phyloP scores from a whole-genome alignment of 2,113 vertebrate species.

The Gallinago media region DNA sequence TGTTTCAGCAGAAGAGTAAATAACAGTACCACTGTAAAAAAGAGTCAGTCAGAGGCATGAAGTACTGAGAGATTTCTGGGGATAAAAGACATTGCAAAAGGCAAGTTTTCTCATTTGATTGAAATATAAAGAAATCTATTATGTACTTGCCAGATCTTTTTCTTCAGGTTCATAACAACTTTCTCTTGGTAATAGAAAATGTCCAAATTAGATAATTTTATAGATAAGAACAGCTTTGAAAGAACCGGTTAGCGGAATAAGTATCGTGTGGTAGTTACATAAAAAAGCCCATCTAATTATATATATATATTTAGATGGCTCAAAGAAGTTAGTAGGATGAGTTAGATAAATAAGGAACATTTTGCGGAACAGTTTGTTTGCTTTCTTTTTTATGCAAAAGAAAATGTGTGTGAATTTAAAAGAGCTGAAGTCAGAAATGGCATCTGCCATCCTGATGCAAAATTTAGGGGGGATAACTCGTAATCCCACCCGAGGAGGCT shows the following conservation, averaged over 20 bases:
- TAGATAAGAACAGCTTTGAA: conserved; percentile 28
- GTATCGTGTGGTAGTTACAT: conserved; percentile 40
- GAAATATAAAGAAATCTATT: not conserved
- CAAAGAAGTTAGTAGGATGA: conserved; percentile 31
- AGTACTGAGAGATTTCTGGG: not conserved
- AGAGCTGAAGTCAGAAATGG: not conserved
- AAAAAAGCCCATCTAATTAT: conserved; percentile 59
- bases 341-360: conserved; percentile 45
- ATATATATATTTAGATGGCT: conserved; percentile 39
- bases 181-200: not conserved
- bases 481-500: not conserved
- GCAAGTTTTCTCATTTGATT: not conserved
- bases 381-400: not conserved
- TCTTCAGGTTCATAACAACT: not conserved
- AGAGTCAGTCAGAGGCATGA: not conserved
- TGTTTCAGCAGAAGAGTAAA: conserved; percentile 31
- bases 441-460: not conserved
- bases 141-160: not conserved
- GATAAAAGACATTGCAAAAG: not conserved
- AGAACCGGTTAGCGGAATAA: not conserved
- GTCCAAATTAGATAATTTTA: conserved; percentile 22
- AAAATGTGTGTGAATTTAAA: not conserved
- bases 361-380: conserved; percentile 47
- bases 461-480: not conserved
- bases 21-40: not conserved